Evolutionary conservation across 2,888 invertebrate genomes (phyloP), one percentile per base, ranked within the genome.

Genomic region (Perizoma affinitatum): DNA sequence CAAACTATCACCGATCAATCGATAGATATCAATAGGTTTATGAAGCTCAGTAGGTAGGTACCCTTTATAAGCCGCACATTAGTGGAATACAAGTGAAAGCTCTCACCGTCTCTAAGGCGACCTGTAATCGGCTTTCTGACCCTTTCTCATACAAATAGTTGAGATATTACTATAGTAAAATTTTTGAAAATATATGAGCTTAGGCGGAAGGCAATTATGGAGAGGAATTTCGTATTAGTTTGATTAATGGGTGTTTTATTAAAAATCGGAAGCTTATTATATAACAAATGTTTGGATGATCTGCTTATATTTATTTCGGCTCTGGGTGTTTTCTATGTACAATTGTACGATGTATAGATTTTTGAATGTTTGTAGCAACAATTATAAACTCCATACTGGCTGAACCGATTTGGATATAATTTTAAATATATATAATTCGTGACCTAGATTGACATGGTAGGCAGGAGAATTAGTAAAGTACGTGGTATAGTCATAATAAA

Each of bases 51-150:
- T 22, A 22, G 22, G 22, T 22, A 22, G 22, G 22, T 52, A 73
- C 78, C 84, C 80, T 76, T 76, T 70, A 79, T 84, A 83, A 86
- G 80, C 86, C 82, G 78, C 79, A 83, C 86, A 86, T 86, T 86
- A 84, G 76, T 82, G 85, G 87, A 87, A 87, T 88, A 88, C 86
- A 80, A 75, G 86, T 70, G 78, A 88, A 88, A 86, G 87, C 88
- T 88, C 80, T 87, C 71, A 69, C 63, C 80, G 80, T 80, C 82
- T 71, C 80, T 78, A 79, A 81, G 85, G 80, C 84, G 78, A 86
- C 84, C 85, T 83, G 80, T 86, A 87, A 88, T 83, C 88, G 88
- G 86, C 85, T 88, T 88, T 85, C 79, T 87, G 88, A 84, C 87
- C 87, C 87, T 84, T 81, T 76, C 63, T 58, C 61, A 58, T 51